Conservation (phyloP, 2,888 invertebrate species). For the Diadromus collaris region DNA sequence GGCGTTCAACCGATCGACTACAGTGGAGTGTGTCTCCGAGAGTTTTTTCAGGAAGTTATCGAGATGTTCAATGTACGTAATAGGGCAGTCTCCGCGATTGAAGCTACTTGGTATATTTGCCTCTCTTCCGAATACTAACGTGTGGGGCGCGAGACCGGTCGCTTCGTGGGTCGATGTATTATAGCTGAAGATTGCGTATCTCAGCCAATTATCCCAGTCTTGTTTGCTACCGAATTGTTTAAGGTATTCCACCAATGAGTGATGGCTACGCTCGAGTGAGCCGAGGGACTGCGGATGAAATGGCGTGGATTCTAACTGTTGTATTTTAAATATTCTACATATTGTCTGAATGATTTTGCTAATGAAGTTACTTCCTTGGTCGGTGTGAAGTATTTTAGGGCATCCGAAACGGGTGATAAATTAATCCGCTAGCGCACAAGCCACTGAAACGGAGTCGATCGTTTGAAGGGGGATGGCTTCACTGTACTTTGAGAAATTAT, state of each 20-base stretch:
- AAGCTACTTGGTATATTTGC: conserved; percentile 7
- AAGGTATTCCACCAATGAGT: conserved; percentile 4
- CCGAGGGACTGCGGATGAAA: conserved; percentile 16
- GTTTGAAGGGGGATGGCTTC: conserved; percentile 43
- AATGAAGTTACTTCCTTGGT: conserved; percentile 53
- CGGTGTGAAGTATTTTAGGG: conserved; percentile 40
- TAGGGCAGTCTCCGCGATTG: background rate
- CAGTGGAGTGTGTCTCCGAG: background rate
- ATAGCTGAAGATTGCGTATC: background rate
- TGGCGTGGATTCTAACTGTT: background rate
- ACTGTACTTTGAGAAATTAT: conserved; percentile 52
- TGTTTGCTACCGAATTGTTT: conserved; percentile 13
- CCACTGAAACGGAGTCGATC: conserved; percentile 40
- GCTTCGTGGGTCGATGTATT: conserved; percentile 9
- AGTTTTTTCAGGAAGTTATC: conserved; percentile 6
- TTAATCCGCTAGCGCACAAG: conserved; percentile 42
- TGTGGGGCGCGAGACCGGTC: background rate
- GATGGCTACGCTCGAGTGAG: conserved; percentile 19
- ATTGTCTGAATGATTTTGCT: conserved; percentile 41
- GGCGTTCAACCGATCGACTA: background rate
- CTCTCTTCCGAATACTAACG: conserved; percentile 1
- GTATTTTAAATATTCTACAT: conserved; percentile 4
- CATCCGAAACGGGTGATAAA: conserved; percentile 51
- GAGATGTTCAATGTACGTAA: background rate
- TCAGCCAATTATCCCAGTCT: conserved; percentile 8